These are phyloP conservation scores for Ranitomeya imitator DNA, from an alignment of 2,113 vertebrate species.

Conservation along the genomic window DNA sequence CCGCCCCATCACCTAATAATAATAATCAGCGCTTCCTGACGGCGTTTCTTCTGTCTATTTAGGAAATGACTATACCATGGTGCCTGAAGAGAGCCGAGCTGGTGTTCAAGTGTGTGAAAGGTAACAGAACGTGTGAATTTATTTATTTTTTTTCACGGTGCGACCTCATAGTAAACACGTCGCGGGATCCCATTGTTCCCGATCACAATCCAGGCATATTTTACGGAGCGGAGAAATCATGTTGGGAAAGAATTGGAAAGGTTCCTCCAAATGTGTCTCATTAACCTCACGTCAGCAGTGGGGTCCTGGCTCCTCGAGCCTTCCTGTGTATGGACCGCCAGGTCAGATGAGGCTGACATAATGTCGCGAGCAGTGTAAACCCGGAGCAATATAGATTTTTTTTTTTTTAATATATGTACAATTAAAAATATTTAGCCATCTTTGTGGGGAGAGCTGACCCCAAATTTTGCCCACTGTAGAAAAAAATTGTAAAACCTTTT, in stretches of 20 bases:
- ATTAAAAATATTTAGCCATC: not conserved
- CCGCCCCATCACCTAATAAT: slow-evolving; percentile 39
- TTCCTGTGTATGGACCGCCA: not conserved
- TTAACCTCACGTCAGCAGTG: not conserved
- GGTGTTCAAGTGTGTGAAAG: slow-evolving; percentile 98
- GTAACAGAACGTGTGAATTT: slow-evolving; percentile 64
- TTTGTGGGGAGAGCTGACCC: no score
- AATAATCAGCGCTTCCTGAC: slow-evolving; percentile 39
- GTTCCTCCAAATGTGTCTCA: not conserved
- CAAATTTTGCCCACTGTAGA: no score
- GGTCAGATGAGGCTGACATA: not conserved
- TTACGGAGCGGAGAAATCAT: not conserved
- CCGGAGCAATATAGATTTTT: no score
- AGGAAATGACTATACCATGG: slow-evolving; percentile 87
- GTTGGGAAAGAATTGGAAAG: not conserved
- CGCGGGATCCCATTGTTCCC: slow-evolving; percentile 24
- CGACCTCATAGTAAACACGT: slow-evolving; percentile 21
- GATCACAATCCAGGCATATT: slow-evolving; percentile 15
- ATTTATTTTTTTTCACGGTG: not conserved
- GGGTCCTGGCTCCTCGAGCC: not conserved
- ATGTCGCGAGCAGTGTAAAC: no score
- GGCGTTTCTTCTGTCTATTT: slow-evolving; percentile 59
- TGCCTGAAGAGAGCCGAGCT: slow-evolving; percentile 78
- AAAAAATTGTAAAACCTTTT: no score
- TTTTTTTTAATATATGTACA: not conserved